Conservation (phyloP, 1,140 invertebrate species). For the Streblospio benedicti region DNA sequence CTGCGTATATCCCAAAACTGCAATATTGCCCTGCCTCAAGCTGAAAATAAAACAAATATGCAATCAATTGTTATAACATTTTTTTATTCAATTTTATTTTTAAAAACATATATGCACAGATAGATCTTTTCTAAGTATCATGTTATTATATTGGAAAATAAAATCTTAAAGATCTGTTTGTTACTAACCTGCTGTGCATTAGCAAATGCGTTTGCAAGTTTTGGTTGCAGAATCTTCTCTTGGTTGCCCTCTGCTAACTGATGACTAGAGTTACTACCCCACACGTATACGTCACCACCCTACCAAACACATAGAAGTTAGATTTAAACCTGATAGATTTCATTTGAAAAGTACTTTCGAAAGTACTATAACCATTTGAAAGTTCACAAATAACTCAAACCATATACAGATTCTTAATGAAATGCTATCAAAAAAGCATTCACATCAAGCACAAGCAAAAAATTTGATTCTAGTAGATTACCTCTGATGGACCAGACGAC, state of each 20-base stretch:
- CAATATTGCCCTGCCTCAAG: constrained; percentile 62
- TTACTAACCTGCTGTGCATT: constrained; percentile 54
- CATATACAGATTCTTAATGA: no score
- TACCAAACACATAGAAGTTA: no score
- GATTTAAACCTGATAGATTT: no score
- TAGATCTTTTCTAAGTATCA: no score
- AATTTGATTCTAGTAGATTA: no score
- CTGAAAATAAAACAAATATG: constrained; percentile 42
- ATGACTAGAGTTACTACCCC: constrained; percentile 62
- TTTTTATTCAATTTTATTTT: background rate
- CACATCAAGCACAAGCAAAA: no score
- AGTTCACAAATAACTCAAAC: no score
- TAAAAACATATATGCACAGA: background rate
- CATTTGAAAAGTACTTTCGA: no score
- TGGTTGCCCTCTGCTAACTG: constrained; percentile 56
- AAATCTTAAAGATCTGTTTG: no score
- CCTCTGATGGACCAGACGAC: background rate
- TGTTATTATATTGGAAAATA: no score
- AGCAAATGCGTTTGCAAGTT: constrained; percentile 52
- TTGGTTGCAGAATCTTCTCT: constrained; percentile 57
- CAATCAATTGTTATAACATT: background rate
- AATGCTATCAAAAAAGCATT: no score
- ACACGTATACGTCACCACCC: constrained; percentile 56
- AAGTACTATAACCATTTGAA: no score
- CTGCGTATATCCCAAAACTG: constrained; percentile 56